A percentile compares a stretch with the other conserved stretches of the same genome.
These are phyloP conservation scores for Macaria notata DNA, from an alignment of 2,888 invertebrate genomes.

Conservation along the genomic window DNA sequence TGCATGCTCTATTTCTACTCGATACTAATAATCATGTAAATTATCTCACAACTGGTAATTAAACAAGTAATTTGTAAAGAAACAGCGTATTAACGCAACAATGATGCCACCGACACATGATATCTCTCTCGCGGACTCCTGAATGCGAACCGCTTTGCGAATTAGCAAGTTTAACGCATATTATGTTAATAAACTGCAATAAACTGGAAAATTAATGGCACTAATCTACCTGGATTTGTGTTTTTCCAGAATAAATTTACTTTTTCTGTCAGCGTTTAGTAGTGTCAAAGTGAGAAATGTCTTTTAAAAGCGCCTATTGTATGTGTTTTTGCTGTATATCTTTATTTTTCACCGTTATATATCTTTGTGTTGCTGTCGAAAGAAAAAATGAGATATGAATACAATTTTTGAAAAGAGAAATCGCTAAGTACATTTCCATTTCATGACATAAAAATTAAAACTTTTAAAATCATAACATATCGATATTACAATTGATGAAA, in stretches of 20 bases:
- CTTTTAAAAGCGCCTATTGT: not conserved
- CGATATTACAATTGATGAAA: too few relatives aligned
- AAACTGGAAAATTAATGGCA: conserved; percentile 25
- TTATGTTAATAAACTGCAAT: conserved; percentile 29
- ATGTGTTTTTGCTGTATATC: too few relatives aligned
- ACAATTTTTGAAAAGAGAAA: too few relatives aligned
- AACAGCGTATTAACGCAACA: conserved; percentile 20
- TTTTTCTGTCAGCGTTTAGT: not conserved
- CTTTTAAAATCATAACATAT: too few relatives aligned
- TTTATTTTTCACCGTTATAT: too few relatives aligned
- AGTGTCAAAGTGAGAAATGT: not conserved
- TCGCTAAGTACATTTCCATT: too few relatives aligned
- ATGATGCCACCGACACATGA: conserved; percentile 28
- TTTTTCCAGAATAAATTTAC: not conserved
- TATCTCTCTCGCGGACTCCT: conserved; percentile 21
- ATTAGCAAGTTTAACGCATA: conserved; percentile 30
- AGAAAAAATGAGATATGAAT: too few relatives aligned
- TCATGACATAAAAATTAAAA: too few relatives aligned
- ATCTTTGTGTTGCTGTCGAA: too few relatives aligned
- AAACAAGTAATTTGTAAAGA: conserved; percentile 25
- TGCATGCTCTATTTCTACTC: not conserved
- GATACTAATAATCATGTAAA: not conserved
- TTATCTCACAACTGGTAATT: conserved; percentile 6
- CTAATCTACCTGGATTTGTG: conserved; percentile 17
- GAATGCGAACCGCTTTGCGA: conserved; percentile 31